Evolutionary conservation across 1,140 invertebrate genomes (phyloP).

Genomic region (Drosophila bifasciata): DNA sequence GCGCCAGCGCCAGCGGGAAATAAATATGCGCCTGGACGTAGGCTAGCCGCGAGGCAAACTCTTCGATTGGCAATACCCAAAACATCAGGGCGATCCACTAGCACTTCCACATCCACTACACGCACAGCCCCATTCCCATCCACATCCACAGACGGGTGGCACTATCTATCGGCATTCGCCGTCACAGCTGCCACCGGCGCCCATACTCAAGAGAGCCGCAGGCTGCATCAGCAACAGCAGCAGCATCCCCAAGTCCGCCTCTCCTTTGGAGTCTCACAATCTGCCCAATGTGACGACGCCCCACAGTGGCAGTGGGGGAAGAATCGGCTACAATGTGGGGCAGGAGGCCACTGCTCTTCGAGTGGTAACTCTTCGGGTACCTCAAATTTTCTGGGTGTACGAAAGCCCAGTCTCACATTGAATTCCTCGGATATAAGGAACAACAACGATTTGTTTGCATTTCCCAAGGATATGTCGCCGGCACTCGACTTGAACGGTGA

Average conservation of each 20-base stretch:
- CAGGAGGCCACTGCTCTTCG: constrained; percentile 31
- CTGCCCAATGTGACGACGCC: constrained; percentile 77
- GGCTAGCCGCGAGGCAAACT: constrained; percentile 78
- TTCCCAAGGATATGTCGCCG: constrained; percentile 78
- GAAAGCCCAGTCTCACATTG: constrained; percentile 74
- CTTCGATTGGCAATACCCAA: constrained; percentile 80
- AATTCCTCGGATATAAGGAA: constrained; percentile 77
- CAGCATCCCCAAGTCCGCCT: constrained; percentile 70
- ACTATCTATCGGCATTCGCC: constrained; percentile 73
- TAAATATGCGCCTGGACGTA: constrained; percentile 83
- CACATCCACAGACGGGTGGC: constrained; percentile 20
- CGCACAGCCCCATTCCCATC: too few relatives aligned
- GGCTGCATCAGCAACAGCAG: constrained; percentile 18
- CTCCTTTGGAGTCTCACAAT: constrained; percentile 75
- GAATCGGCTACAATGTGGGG: constrained; percentile 19
- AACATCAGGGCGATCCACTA: constrained; percentile 66
- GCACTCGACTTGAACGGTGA: constrained; percentile 66
- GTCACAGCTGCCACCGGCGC: constrained; percentile 76
- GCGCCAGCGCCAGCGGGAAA: constrained; percentile 37
- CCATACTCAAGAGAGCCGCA: constrained; percentile 62
- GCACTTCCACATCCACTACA: not conserved
- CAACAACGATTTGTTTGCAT: constrained; percentile 78
- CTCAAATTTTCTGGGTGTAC: constrained; percentile 67
- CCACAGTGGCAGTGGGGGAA: not conserved
- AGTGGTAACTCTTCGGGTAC: constrained; percentile 35